Conservation (phyloP, 2,113 vertebrate species). For the Sinocyclocheilus maitianheensis region DNA sequence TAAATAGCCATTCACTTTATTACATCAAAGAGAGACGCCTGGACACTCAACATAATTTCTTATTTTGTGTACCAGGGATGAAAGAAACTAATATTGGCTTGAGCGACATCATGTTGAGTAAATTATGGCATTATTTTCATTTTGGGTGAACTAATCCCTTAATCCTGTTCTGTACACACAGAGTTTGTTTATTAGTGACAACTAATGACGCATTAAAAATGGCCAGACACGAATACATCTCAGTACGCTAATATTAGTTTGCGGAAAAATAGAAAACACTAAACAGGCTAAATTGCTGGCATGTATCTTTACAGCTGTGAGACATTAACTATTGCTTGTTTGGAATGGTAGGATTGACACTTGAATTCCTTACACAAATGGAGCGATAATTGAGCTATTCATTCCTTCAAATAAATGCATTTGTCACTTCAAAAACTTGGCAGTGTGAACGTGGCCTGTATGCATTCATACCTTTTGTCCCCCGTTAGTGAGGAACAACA, state of each 20-base stretch:
- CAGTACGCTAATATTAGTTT: background rate
- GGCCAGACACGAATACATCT: background rate
- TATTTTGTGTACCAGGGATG: background rate
- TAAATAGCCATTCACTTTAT: background rate
- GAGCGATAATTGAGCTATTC: background rate
- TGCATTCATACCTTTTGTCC: background rate
- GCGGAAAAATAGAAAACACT: background rate
- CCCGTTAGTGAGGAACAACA: background rate
- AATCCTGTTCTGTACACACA: conserved; percentile 8
- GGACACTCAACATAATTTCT: background rate
- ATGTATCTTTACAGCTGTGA: background rate
- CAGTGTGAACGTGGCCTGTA: conserved; percentile 1
- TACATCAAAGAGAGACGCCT: background rate
- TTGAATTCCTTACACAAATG: background rate
- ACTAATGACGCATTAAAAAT: background rate
- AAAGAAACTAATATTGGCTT: background rate
- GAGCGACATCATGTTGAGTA: background rate
- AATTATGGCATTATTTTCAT: background rate
- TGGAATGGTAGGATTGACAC: background rate
- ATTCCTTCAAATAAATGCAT: background rate
- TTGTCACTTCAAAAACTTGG: background rate
- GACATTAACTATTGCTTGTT: conserved; percentile 8
- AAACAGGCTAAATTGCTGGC: background rate
- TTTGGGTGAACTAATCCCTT: background rate
- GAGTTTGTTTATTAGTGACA: background rate